These are phyloP conservation scores for Dolichopus griseipennis DNA, from an alignment of 2,888 invertebrate genomes.

Conservation along the genomic window DNA sequence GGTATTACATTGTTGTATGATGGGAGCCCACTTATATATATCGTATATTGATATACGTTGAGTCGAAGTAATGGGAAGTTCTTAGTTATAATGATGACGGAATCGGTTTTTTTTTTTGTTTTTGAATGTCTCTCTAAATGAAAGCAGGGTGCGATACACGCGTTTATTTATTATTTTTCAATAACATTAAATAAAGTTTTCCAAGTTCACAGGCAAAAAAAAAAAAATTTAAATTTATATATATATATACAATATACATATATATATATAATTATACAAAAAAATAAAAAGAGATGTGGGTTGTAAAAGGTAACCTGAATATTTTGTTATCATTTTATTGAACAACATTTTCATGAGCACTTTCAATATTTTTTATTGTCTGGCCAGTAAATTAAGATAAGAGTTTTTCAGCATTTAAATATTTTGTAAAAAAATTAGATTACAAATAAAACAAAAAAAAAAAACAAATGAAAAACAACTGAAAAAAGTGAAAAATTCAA, in stretches of 20 bases:
- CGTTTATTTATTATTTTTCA: not conserved
- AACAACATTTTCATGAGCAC: constrained; percentile 2
- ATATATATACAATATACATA: no score
- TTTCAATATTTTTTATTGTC: constrained; percentile 1
- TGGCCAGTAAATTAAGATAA: constrained; percentile 1
- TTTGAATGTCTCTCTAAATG: not conserved
- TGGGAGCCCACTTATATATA: no score
- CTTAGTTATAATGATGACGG: not conserved
- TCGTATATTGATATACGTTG: not conserved
- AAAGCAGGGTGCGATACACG: not conserved
- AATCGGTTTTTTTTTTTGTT: not conserved
- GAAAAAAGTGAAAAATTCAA: no score
- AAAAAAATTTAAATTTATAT: no score
- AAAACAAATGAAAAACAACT: no score
- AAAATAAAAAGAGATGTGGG: not conserved
- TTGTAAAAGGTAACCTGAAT: constrained; percentile 2
- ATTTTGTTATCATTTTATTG: constrained; percentile 5
- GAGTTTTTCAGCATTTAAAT: constrained; percentile 2
- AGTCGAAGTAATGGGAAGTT: no score
- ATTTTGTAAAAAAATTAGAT: not conserved
- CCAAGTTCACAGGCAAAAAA: not conserved
- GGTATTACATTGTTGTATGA: not conserved
- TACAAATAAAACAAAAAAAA: not conserved
- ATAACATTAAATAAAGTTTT: not conserved
- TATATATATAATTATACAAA: no score